A percentile compares a stretch with the other conserved stretches of the same genome.
Evolutionary conservation across 2,888 invertebrate species (phyloP).

Genomic region (Epirrhoe tristata): DNA sequence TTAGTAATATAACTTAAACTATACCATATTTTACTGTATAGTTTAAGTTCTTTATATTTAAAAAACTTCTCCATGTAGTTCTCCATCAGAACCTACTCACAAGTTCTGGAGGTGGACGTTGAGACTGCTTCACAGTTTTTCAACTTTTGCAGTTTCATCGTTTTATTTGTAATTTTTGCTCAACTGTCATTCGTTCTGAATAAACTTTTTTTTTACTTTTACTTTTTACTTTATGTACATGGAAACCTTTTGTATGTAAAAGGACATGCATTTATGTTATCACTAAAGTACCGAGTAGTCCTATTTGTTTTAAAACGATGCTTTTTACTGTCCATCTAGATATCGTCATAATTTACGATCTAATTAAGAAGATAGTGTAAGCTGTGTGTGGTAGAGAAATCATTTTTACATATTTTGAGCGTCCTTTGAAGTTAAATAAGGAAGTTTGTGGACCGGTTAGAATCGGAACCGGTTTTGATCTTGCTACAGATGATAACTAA

Average conservation of each 20-base stretch:
- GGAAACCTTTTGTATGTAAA: neutral
- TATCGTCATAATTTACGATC: constrained; percentile 45
- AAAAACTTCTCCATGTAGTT: no score
- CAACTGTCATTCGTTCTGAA: no score
- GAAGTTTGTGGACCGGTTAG: constrained; percentile 28
- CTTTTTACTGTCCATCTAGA: constrained; percentile 43
- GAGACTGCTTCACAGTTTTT: no score
- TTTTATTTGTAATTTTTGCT: no score
- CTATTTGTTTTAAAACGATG: constrained; percentile 27
- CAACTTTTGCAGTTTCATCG: no score
- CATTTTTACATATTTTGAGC: constrained; percentile 24
- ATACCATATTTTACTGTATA: no score
- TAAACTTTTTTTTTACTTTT: no score
- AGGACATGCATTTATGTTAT: constrained; percentile 2
- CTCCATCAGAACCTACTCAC: no score
- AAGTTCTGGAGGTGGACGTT: no score
- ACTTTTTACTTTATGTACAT: no score
- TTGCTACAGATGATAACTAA: constrained; percentile 26
- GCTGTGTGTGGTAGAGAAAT: constrained; percentile 49
- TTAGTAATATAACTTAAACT: no score
- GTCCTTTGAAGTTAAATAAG: constrained; percentile 32
- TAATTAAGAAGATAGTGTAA: constrained; percentile 47
- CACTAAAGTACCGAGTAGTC: constrained; percentile 25
- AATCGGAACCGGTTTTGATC: constrained; percentile 32
- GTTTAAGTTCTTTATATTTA: no score